Evolutionary conservation across 2,113 vertebrate genomes (phyloP).

Genomic region (Kryptolebias marmoratus): DNA sequence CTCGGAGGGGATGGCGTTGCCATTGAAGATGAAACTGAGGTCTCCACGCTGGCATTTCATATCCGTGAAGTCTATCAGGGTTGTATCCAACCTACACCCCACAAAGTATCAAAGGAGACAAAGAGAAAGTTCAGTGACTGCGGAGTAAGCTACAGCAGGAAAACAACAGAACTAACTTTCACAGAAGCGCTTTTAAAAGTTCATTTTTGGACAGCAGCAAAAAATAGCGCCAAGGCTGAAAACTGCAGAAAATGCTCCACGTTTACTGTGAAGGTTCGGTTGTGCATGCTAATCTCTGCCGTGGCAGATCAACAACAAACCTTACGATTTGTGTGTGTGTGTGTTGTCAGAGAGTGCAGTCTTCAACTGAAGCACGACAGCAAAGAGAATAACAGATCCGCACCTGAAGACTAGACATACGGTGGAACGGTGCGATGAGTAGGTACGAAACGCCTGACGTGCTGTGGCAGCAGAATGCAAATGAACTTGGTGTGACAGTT

Average conservation of each 20-base stretch:
- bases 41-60: constrained; percentile 99
- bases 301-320: constrained; percentile 6
- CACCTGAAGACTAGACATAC: constrained; percentile 29
- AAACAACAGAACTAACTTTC: neutral
- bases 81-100: constrained; percentile 91
- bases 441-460: constrained; percentile 33
- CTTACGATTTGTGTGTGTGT: constrained; percentile 4
- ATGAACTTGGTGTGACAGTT: constrained; percentile 46
- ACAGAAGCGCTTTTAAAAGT: neutral
- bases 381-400: constrained; percentile 40
- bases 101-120: constrained; percentile 1
- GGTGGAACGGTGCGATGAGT: constrained; percentile 13
- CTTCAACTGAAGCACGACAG: constrained; percentile 25
- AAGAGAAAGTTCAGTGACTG: neutral
- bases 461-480: constrained; percentile 42
- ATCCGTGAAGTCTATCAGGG: constrained; percentile 98
- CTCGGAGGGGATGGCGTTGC: constrained; percentile 92
- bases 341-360: constrained; percentile 21
- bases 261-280: constrained; percentile 10
- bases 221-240: neutral
- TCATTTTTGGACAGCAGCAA: neutral
- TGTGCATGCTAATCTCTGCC: constrained; percentile 32
- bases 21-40: constrained; percentile 98
- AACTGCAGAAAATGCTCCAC: neutral
- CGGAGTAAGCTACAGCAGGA: neutral